A percentile compares a stretch with the other conserved stretches of the same genome.
phyloP scores from a whole-genome alignment of 2,797 vertebrate genomes.

The Mus minutoides region DNA sequence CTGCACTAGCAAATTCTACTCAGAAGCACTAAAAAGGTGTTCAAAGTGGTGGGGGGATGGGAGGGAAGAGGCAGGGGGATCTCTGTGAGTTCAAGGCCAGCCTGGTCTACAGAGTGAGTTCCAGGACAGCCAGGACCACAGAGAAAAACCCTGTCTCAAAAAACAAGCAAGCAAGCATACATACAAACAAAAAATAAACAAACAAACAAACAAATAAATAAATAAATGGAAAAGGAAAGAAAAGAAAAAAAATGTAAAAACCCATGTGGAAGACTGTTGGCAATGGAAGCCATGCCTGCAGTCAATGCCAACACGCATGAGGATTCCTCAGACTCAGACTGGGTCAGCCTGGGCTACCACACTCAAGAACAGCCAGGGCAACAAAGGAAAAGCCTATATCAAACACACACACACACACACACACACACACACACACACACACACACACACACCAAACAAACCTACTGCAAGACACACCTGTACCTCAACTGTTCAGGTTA shows the following conservation, averaged over 20 bases:
- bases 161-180: neutral
- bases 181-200: too few relatives aligned
- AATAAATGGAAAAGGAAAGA: neutral
- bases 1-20: neutral
- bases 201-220: too few relatives aligned
- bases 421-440: neutral
- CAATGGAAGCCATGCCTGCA: neutral
- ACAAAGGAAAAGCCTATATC: neutral
- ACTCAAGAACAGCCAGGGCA: neutral
- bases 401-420: neutral
- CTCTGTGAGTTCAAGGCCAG: neutral
- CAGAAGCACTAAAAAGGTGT: neutral
- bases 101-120: neutral
- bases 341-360: neutral
- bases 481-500: neutral
- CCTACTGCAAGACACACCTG: neutral
- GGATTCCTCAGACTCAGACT: neutral
- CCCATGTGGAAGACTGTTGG: neutral
- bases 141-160: neutral
- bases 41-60: neutral
- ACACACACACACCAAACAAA: neutral
- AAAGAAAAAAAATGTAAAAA: neutral
- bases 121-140: neutral
- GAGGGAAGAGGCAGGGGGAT: neutral
- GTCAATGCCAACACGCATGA: neutral